Conservation (phyloP, 2,888 invertebrate genomes). For the Dastarcus helophoroides region DNA sequence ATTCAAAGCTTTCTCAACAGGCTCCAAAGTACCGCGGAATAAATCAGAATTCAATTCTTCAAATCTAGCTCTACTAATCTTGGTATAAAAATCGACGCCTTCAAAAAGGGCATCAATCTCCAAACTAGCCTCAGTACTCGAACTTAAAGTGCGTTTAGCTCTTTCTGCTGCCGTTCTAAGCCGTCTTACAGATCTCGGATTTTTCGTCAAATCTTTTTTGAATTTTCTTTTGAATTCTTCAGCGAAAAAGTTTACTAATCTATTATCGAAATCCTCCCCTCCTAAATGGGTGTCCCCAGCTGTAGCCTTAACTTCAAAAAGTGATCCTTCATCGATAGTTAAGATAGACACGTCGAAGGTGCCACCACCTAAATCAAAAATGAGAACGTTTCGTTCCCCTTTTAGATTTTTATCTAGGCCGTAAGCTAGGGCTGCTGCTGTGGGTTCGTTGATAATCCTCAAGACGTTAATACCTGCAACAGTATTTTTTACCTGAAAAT, state of each 20-base stretch:
- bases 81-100: constrained; percentile 45
- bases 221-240: constrained; percentile 46
- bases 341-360: constrained; percentile 78
- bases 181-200: constrained; percentile 37
- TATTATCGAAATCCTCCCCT: constrained; percentile 56
- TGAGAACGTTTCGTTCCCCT: constrained; percentile 50
- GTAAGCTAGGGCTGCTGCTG: constrained; percentile 63
- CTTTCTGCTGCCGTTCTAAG: constrained; percentile 42
- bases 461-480: constrained; percentile 51
- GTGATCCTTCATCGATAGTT: constrained; percentile 69
- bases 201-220: constrained; percentile 38
- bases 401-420: constrained; percentile 56
- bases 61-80: constrained; percentile 64
- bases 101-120: constrained; percentile 42
- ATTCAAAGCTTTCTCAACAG: constrained; percentile 65
- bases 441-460: constrained; percentile 68
- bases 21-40: constrained; percentile 61
- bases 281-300: constrained; percentile 78
- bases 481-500: too few species aligned
- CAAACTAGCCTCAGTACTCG: constrained; percentile 41
- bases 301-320: constrained; percentile 74
- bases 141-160: constrained; percentile 41
- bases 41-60: constrained; percentile 64
- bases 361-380: constrained; percentile 51
- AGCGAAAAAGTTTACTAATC: constrained; percentile 44